These are phyloP conservation scores for Chrysodeixis includens DNA, from an alignment of 2,888 invertebrate genomes.

Conservation along the genomic window DNA sequence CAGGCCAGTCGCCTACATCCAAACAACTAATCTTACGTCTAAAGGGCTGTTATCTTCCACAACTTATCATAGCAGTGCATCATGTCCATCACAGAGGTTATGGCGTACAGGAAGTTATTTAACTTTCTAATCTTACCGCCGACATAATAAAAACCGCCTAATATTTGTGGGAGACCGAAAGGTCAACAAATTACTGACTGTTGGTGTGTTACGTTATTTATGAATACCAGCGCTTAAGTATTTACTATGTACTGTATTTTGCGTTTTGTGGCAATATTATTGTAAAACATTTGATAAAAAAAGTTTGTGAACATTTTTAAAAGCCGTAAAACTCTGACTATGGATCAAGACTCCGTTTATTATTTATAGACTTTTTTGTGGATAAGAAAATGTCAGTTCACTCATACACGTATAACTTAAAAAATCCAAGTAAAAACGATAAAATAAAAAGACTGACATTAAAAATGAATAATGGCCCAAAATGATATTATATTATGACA, in stretches of 20 bases:
- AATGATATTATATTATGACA: no score
- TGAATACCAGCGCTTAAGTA: background rate
- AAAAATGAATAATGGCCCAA: no score
- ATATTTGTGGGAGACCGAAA: background rate
- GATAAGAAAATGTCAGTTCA: no score
- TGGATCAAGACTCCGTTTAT: no score
- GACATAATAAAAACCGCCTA: background rate
- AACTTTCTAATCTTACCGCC: background rate
- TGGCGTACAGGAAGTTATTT: conserved; percentile 4
- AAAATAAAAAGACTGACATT: no score
- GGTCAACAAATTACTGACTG: background rate
- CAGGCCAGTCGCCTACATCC: background rate
- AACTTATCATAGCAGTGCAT: background rate
- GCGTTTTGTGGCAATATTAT: background rate
- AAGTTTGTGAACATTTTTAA: no score
- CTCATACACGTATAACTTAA: no score
- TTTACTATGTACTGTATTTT: conserved; percentile 1
- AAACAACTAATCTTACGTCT: background rate
- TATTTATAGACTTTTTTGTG: no score
- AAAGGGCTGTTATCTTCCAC: background rate
- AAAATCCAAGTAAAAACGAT: no score
- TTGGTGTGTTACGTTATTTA: conserved; percentile 4
- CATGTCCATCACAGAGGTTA: background rate
- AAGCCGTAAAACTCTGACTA: no score
- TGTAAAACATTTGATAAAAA: background rate